These are phyloP conservation scores for Engraulis encrasicolus DNA, from an alignment of 2,113 vertebrate species.

Conservation along the genomic window DNA sequence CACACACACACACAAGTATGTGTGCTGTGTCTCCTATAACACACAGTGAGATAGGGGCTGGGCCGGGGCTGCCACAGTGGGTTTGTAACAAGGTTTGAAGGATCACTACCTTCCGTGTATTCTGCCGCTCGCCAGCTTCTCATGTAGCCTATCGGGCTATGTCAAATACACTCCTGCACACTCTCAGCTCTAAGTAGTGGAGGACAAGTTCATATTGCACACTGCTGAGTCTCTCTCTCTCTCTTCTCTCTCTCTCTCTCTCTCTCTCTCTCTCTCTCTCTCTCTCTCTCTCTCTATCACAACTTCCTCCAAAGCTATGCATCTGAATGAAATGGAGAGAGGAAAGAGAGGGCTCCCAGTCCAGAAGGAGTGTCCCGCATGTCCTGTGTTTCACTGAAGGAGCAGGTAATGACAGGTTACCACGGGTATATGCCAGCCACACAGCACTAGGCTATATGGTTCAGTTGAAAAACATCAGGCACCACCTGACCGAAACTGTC, in stretches of 20 bases:
- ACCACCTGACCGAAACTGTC: not conserved
- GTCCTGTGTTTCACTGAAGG: not conserved
- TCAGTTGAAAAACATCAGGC: not conserved
- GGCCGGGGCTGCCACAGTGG: not conserved
- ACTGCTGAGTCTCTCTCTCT: not conserved
- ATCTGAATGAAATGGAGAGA: not conserved
- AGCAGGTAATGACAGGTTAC: not conserved
- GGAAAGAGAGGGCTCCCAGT: not conserved
- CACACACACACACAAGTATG: constrained; percentile 18
- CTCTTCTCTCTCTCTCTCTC: not conserved
- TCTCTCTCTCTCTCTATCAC: no score
- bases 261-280: not conserved
- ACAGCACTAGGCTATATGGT: not conserved
- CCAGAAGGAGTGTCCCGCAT: not conserved
- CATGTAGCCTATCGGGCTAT: not conserved
- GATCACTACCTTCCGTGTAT: constrained; percentile 14
- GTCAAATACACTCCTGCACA: constrained; percentile 15
- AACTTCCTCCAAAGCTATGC: not conserved
- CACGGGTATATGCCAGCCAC: not conserved
- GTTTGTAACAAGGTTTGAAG: constrained; percentile 18
- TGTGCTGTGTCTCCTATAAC: not conserved
- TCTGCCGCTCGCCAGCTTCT: constrained; percentile 12
- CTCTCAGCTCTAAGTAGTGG: not conserved
- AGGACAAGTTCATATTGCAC: not conserved
- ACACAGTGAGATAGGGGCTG: not conserved